These are phyloP conservation scores for Fragariocoptes setiger DNA, from an alignment of 1,140 invertebrate genomes.

Conservation along the genomic window DNA sequence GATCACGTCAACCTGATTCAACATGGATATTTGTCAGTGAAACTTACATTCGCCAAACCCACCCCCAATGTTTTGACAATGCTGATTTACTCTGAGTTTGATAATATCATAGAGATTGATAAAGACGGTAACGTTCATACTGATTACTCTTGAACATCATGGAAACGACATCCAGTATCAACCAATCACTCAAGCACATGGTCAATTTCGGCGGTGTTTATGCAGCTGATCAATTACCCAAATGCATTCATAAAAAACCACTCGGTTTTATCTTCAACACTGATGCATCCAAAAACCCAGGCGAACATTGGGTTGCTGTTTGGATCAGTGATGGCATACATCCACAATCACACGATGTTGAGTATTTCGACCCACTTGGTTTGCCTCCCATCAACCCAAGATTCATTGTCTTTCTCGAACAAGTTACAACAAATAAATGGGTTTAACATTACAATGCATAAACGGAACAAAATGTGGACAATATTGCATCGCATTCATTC, in stretches of 20 bases:
- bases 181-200: neutral
- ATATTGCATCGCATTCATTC: neutral
- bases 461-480: neutral
- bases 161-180: neutral
- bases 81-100: conserved; percentile 7
- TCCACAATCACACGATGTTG: neutral
- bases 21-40: neutral
- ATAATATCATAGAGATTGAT: conserved; percentile 8
- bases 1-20: conserved; percentile 2
- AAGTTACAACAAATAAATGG: neutral
- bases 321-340: too few relatives aligned
- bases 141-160: conserved; percentile 4
- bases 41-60: neutral
- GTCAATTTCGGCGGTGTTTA: conserved; percentile 1
- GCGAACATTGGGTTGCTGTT: conserved; percentile 9
- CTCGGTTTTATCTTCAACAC: neutral
- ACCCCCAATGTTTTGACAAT: neutral
- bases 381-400: neutral
- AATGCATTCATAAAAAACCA: neutral
- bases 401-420: neutral
- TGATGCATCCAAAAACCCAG: neutral
- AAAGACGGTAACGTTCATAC: conserved; percentile 3
- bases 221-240: neutral
- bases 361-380: conserved; percentile 5
- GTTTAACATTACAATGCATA: neutral